These are phyloP conservation scores for Nymphalis io DNA, from an alignment of 1,140 invertebrate genomes.

Conservation along the genomic window DNA sequence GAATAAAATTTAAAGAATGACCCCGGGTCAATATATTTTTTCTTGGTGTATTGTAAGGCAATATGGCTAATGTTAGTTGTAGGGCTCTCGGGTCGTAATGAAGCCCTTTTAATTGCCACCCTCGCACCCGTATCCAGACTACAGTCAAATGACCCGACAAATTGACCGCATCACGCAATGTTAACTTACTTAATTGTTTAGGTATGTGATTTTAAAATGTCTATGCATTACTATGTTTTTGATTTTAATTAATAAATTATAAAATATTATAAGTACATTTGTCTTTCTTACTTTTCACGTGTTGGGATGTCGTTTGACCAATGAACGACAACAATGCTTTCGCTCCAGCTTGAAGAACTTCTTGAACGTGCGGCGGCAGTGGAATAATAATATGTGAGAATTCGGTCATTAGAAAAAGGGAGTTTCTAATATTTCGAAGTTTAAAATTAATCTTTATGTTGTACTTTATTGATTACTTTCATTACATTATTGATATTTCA, in stretches of 20 bases:
- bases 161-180: conserved; percentile 73
- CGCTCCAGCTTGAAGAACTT: too few species aligned
- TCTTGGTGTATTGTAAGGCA: conserved; percentile 1
- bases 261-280: too few species aligned
- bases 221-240: background rate
- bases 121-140: conserved; percentile 61
- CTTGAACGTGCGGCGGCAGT: too few species aligned
- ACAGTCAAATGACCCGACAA: conserved; percentile 70
- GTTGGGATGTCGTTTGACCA: too few species aligned
- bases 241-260: background rate
- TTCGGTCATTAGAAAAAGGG: too few species aligned
- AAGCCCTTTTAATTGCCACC: conserved; percentile 74
- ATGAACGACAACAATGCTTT: too few species aligned
- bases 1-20: background rate
- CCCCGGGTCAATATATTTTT: background rate
- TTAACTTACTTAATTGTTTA: conserved; percentile 28
- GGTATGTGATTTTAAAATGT: conserved; percentile 28
- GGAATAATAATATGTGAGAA: too few species aligned
- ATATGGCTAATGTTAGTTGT: conserved; percentile 26
- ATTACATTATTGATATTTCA: too few species aligned
- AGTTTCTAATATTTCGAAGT: too few species aligned
- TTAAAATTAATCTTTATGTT: too few species aligned
- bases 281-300: too few species aligned
- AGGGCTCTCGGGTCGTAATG: conserved; percentile 45
- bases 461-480: too few species aligned